Evolutionary conservation across 2,113 vertebrate species (phyloP).

Genomic region (Rhea americana): DNA sequence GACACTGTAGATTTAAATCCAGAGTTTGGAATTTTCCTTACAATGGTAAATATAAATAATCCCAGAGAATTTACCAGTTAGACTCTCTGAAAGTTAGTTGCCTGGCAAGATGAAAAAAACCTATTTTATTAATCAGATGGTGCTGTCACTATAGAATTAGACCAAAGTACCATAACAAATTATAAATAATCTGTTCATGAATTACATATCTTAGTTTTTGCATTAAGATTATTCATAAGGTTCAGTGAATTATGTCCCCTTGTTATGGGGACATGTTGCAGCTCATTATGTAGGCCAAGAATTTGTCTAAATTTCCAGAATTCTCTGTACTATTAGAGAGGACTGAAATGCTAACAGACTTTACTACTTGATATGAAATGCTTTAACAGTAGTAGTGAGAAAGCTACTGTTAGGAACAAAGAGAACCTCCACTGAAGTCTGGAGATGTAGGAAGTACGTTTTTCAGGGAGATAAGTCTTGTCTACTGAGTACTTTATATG

Average conservation of each 20-base stretch:
- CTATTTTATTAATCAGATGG: not conserved
- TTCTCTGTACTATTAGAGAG: not conserved
- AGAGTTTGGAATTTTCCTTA: constrained; percentile 93
- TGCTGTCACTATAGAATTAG: not conserved
- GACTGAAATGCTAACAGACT: not conserved
- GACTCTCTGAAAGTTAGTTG: not conserved
- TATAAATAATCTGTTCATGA: not conserved
- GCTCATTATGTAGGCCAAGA: not conserved
- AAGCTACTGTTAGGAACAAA: not conserved
- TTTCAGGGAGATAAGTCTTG: not conserved
- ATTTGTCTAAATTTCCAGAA: not conserved
- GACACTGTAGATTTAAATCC: constrained; percentile 89
- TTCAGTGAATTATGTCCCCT: not conserved
- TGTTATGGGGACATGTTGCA: not conserved
- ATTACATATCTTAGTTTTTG: not conserved
- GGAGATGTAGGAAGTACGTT: not conserved
- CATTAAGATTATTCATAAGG: not conserved
- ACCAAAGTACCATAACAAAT: not conserved
- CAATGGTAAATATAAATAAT: constrained; percentile 82
- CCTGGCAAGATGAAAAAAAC: constrained; percentile 6
- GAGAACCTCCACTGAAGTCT: not conserved
- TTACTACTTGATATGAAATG: not conserved
- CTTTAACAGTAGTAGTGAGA: not conserved
- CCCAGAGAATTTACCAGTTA: not conserved
- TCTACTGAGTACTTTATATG: not conserved